Conservation (phyloP, 2,113 vertebrate species). For the Carollia perspicillata region DNA sequence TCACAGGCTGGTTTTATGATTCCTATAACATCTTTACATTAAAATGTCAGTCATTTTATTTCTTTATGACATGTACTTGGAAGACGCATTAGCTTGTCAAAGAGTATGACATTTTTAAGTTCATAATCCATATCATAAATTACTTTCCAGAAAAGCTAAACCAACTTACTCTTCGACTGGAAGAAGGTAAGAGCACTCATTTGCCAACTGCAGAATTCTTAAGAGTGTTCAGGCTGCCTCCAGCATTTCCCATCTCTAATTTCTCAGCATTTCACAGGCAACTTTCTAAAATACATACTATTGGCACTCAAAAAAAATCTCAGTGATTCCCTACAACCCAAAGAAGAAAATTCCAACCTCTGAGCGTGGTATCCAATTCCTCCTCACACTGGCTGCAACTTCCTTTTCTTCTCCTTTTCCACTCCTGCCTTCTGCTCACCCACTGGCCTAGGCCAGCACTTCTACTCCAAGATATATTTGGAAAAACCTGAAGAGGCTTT, state of each 20-base stretch:
- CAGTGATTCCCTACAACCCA: not conserved
- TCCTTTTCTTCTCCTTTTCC: not conserved
- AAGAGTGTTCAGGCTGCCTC: not conserved
- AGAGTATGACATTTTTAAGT: not conserved
- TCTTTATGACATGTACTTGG: not conserved
- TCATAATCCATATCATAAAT: not conserved
- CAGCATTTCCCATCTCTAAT: not conserved
- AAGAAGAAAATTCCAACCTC: not conserved
- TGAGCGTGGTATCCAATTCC: fast-evolving
- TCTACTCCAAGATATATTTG: not conserved
- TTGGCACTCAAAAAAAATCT: not conserved
- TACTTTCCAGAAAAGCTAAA: not conserved
- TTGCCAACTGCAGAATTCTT: not conserved
- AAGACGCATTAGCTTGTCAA: not conserved
- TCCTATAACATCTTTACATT: not conserved
- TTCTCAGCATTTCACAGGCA: not conserved
- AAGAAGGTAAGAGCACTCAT: not conserved
- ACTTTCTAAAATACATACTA: not conserved
- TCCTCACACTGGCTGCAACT: not conserved
- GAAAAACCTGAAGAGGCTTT: not conserved
- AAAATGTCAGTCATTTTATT: not conserved
- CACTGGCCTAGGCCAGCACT: not conserved
- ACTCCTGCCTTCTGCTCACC: not conserved
- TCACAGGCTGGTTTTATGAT: not conserved
- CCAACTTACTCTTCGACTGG: not conserved